A percentile compares a stretch with the other conserved stretches of the same genome.
Conservation (phyloP, 2,797 vertebrate genomes). For the Galagoides demidoff region DNA sequence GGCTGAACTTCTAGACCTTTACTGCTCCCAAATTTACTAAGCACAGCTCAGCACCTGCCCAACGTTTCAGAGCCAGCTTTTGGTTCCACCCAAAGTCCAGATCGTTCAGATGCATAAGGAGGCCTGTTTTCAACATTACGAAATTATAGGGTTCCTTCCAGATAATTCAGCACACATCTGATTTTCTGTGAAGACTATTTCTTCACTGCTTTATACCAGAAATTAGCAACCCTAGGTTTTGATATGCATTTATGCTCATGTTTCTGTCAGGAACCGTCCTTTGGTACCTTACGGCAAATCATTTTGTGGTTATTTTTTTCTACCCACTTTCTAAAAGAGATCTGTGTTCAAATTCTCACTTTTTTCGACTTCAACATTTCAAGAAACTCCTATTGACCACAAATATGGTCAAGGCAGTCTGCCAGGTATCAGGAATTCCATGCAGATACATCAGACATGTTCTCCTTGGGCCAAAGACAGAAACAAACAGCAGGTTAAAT, state of each 20-base stretch:
- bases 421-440: neutral
- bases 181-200: neutral
- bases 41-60: fast-evolving
- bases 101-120: neutral
- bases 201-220: neutral
- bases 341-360: neutral
- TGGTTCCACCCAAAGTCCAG: neutral
- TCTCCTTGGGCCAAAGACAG: neutral
- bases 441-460: neutral
- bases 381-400: neutral
- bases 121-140: neutral
- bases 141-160: neutral
- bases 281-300: neutral
- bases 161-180: neutral
- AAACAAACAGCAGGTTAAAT: neutral
- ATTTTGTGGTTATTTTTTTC: neutral
- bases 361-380: neutral
- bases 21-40: neutral
- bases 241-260: neutral
- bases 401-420: neutral
- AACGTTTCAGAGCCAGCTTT: neutral
- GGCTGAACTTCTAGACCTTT: neutral
- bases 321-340: neutral
- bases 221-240: neutral
- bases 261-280: neutral